phyloP scores from a whole-genome alignment of 2,888 invertebrate genomes.

The Nomada lathburiana region DNA sequence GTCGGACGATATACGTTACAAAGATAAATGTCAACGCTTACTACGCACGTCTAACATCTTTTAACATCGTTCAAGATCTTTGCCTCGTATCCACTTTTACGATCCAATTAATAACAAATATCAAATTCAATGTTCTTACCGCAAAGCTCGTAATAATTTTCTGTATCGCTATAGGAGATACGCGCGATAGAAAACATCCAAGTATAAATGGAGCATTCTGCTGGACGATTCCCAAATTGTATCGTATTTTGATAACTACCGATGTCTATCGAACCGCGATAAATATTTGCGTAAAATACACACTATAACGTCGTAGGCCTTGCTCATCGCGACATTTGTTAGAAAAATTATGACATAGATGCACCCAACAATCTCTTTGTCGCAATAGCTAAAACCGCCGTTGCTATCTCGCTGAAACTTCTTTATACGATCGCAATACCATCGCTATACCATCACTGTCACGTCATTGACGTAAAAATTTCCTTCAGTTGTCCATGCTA shows the following conservation, averaged over 20 bases:
- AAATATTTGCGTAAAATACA: neutral
- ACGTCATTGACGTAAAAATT: constrained; percentile 16
- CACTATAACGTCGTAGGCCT: neutral
- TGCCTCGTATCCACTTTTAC: too few relatives aligned
- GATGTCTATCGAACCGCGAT: neutral
- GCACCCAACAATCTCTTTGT: neutral
- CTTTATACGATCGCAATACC: neutral
- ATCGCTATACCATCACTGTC: constrained; percentile 22
- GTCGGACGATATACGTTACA: neutral
- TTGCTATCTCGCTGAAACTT: neutral
- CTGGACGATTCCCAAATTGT: too few relatives aligned
- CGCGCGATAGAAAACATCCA: too few relatives aligned
- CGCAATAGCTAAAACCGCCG: constrained; percentile 1
- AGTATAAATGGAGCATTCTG: too few relatives aligned
- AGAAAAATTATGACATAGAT: neutral
- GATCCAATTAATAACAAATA: too few relatives aligned
- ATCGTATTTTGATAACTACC: neutral
- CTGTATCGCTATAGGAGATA: too few relatives aligned
- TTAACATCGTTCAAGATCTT: too few relatives aligned
- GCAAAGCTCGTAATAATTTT: too few relatives aligned
- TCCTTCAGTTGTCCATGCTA: constrained; percentile 4
- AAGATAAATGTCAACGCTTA: neutral
- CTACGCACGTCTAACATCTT: neutral
- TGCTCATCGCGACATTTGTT: neutral
- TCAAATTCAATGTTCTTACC: too few relatives aligned